phyloP scores from a whole-genome alignment of 2,888 invertebrate species.

The Watsonalla cultraria region DNA sequence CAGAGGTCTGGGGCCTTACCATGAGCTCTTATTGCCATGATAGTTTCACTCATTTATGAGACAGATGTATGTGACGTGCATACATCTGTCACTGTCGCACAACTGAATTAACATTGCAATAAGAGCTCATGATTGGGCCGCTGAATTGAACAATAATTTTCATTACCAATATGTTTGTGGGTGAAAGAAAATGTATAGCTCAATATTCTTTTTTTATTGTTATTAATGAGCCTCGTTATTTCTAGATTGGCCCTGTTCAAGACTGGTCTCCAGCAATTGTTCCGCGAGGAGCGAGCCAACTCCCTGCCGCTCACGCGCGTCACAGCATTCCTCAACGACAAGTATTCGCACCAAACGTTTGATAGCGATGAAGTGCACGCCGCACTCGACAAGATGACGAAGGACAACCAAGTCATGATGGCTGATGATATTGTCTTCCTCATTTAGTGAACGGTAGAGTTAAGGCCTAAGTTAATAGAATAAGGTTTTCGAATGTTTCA shows the following conservation, averaged over 20 bases:
- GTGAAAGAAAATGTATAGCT: no score
- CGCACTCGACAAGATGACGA: slow-evolving; percentile 90
- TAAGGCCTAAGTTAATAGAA: no score
- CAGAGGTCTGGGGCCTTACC: no score
- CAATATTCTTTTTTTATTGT: neutral
- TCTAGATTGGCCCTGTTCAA: slow-evolving; percentile 83
- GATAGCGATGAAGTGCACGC: slow-evolving; percentile 84
- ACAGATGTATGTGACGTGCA: no score
- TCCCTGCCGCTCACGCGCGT: slow-evolving; percentile 84
- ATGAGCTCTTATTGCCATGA: no score
- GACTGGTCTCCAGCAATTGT: slow-evolving; percentile 84
- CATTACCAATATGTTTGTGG: no score
- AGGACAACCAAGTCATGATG: slow-evolving; percentile 95
- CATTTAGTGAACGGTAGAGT: slow-evolving; percentile 76
- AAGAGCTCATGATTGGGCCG: no score
- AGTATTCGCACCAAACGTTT: slow-evolving; percentile 79
- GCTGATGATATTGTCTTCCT: slow-evolving; percentile 90
- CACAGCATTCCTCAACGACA: slow-evolving; percentile 81
- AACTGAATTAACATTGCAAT: no score
- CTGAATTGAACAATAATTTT: no score
- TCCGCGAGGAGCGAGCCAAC: slow-evolving; percentile 87
- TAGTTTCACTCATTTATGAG: no score
- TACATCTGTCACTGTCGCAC: no score
- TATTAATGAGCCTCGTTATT: slow-evolving; percentile 2
- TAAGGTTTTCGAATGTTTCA: no score